A percentile compares a stretch with the other conserved stretches of the same genome.
These are phyloP conservation scores for Dicyrtomina minuta DNA, from an alignment of 2,888 invertebrate species.

Conservation along the genomic window DNA sequence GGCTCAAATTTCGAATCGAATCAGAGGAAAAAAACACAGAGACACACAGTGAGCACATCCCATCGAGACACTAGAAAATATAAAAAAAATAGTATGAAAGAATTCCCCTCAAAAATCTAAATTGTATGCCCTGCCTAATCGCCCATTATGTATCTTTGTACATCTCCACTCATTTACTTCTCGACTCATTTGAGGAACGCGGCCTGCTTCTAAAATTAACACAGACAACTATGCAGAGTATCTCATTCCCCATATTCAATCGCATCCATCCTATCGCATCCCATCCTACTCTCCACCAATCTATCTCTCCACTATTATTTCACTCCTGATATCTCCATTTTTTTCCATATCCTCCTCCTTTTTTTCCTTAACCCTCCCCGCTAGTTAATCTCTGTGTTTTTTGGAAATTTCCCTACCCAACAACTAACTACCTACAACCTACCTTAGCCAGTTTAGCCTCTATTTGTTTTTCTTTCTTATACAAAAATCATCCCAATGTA, in stretches of 20 bases:
- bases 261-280: not conserved
- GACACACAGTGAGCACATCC: no score
- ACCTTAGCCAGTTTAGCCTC: no score
- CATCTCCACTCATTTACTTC: conserved; percentile 30
- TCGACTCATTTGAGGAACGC: conserved; percentile 29
- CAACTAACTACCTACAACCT: no score
- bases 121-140: conserved; percentile 28
- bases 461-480: no score
- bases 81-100: conserved; percentile 14
- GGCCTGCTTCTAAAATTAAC: conserved; percentile 28
- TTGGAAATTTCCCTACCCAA: no score
- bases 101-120: conserved; percentile 31
- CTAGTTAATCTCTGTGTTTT: no score
- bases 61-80: no score
- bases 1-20: no score
- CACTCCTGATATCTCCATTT: not conserved
- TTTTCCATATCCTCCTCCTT: not conserved
- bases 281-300: not conserved
- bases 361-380: not conserved
- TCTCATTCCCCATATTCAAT: no score
- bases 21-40: no score
- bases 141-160: conserved; percentile 28
- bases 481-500: no score
- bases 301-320: not conserved
- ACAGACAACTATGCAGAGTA: conserved; percentile 7